A percentile compares a stretch with the other conserved stretches of the same genome.
These are phyloP conservation scores for Hemicrepidius hirtus DNA, from an alignment of 2,888 invertebrate species.

Conservation along the genomic window DNA sequence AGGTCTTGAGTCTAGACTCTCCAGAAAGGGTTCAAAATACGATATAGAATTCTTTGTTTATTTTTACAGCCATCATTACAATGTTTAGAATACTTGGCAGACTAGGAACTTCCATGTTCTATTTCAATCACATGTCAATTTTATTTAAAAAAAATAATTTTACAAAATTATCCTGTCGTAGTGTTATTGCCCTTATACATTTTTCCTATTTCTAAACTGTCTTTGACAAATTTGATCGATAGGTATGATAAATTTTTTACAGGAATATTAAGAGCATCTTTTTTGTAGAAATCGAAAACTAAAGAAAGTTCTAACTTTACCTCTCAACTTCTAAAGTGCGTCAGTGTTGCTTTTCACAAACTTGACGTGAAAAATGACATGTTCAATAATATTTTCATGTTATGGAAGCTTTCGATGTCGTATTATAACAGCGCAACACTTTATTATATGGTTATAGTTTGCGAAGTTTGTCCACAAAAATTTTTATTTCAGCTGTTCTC, in stretches of 20 bases:
- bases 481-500: too few species aligned
- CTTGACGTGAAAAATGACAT: constrained; percentile 23
- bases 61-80: background rate
- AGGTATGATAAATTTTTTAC: background rate
- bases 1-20: background rate
- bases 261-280: background rate
- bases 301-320: background rate
- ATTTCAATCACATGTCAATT: background rate
- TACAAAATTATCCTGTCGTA: background rate
- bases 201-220: background rate
- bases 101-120: background rate
- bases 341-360: background rate
- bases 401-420: background rate
- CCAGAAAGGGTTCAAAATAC: constrained; percentile 14
- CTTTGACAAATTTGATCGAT: background rate
- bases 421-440: background rate
- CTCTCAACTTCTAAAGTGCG: constrained; percentile 1
- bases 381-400: constrained; percentile 11
- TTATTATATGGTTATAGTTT: background rate
- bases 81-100: background rate
- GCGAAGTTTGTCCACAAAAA: too few species aligned
- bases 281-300: constrained; percentile 4
- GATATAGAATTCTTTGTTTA: constrained; percentile 1
- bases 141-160: background rate
- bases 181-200: background rate